Base-by-base conservation (phyloP, 35 echinoderm and acorn worm species). In the Nesometra sesokonis region DNA sequence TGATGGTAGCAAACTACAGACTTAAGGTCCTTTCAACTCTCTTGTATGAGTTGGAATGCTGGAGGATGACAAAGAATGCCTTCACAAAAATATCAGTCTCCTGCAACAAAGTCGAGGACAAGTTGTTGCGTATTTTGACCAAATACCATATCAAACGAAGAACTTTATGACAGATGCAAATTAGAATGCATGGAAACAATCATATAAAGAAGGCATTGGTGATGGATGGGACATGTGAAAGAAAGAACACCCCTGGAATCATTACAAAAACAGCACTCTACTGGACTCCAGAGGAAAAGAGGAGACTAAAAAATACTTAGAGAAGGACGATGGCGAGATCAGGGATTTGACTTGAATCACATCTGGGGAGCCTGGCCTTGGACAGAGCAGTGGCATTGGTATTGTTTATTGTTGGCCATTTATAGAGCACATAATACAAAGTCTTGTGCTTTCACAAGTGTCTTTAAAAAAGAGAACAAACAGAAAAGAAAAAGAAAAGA, bases 11-110 rank as follows among this genome's bases (percentile, higher is more conserved):
- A n/a, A n/a, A n/a, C n/a, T n/a, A n/a, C n/a, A n/a, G n/a, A n/a
- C n/a, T n/a, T n/a, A n/a, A n/a, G n/a, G 29, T 79, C 77, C 29
- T 79, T 79, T 79, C 77, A 79, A 79, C 77, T 79, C 77, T 79
- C 11, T 33, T 31, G 77, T 79, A 79, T 79, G 77, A 23, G 32
- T 79, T 23, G 23, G 77, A 79, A 33, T 79, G 77, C 77, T 79
- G 77, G 77, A 79, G 77, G 4, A 79, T 79, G 77, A 79, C 5
- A 31, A 33, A 79, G 32, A 79, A 79, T 79, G 77, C 5, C 77
- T 23, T 79, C 32, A 5, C 4, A 79, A 79, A 79, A 33, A 79
- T 79, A 79, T 79, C 32, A 79, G 29, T 79, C 77, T 79, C 23
- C 77, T 23, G 23, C 77, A 79, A 79, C 23, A 79, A 79, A 79